Base-by-base conservation (phyloP, 2,797 vertebrate genomes). In the Arvicola amphibius region DNA sequence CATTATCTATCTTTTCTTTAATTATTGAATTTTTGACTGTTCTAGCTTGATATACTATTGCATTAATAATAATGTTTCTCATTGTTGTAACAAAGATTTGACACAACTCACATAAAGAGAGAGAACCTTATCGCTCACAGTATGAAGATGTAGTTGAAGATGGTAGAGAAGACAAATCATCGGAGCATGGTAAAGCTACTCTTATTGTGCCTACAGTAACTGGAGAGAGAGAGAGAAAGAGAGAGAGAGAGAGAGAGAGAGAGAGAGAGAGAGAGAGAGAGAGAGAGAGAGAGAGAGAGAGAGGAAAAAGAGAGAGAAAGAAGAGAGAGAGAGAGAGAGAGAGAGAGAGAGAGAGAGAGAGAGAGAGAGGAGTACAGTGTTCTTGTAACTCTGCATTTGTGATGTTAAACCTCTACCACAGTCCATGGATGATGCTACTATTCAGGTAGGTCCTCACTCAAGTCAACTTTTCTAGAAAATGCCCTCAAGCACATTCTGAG, bases 141-240 rank as follows among this genome's bases (percentile, higher is more conserved):
- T 19, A 21, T 8, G 40, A 37, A 17, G 11, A 19, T 32, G 10
- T 29, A 19, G 3, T 56, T 71, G 40, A 17, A 19, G 10, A 32
- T 40, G n/a, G 14, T 23, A 51, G 16, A 40, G 69, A 19, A 40
- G 3, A 25, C 5, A 21, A 29, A 25, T 25, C 25, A 3, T 19
- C 6, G 9, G 51, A 40, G 5, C 1, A 40, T 40, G 2, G 5
- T 27, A 0, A 3, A 16, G 16, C 3, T 23, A 29, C 48, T 32
- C 12, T 56, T 0, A 0, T 21, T 37, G 17, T 21, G 10, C 16
- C 37, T 43, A 43, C 51, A 32, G 9, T 34, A 9, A 46, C 1
- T 73, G 14, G n/a, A 17, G 10, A n/a, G 5, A 29, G 2, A 10
- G 34, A 16, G 16, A n/a, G 2, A 6, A 51, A 37, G 6, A 12